Conservation (phyloP, 2,888 invertebrate species). For the Nemurella pictetii region DNA sequence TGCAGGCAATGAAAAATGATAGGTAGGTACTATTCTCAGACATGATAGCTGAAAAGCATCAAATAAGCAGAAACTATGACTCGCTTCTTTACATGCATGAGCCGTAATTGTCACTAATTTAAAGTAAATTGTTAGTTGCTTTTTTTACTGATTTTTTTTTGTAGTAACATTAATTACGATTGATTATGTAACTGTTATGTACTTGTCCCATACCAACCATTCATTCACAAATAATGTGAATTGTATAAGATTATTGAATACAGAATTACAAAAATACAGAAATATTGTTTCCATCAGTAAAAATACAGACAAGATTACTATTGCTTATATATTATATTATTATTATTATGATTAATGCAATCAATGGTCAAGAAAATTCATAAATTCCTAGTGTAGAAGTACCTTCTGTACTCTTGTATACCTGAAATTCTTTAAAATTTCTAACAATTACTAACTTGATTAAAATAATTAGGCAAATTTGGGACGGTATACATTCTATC, state of each 20-base stretch:
- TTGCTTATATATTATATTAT: not conserved
- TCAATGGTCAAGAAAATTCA: not conserved
- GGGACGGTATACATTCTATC: conserved; percentile 20
- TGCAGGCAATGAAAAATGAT: no score
- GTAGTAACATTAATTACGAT: no score
- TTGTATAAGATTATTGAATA: not conserved
- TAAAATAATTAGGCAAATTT: not conserved
- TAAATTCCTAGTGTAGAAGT: not conserved
- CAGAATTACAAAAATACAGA: not conserved
- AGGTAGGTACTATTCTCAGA: no score
- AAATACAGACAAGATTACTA: not conserved
- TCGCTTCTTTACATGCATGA: not conserved
- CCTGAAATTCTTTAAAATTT: not conserved
- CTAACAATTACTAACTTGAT: no score
- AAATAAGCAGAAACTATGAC: not conserved
- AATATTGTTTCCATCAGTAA: not conserved
- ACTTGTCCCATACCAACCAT: not conserved
- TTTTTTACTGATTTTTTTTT: not conserved
- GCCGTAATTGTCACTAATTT: not conserved
- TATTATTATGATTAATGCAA: not conserved
- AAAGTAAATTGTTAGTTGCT: not conserved
- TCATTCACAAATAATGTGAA: not conserved
- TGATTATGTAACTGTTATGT: not conserved
- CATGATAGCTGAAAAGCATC: not conserved
- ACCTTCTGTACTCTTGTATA: not conserved